Percentiles rank a stretch among this genome's conserved stretches.
Evolutionary conservation across 2,113 vertebrate genomes (phyloP).

Genomic region (Mobula birostris): DNA sequence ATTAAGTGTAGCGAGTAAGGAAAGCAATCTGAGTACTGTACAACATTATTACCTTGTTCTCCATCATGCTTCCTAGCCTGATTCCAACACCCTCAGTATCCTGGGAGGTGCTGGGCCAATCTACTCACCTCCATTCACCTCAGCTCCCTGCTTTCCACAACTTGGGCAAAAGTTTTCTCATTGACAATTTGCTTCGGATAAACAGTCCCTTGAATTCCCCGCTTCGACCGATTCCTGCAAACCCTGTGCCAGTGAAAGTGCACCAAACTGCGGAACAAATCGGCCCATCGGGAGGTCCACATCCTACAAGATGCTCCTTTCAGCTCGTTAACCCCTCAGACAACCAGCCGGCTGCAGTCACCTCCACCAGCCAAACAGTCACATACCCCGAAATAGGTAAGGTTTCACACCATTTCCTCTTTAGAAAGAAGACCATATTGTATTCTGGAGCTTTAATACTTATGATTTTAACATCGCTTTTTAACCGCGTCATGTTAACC

Average conservation of each 20-base stretch:
- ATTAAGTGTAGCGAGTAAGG: not conserved
- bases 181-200: slow-evolving; percentile 79
- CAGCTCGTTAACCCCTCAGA: slow-evolving; percentile 52
- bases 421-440: not conserved
- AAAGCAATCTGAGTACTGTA: not conserved
- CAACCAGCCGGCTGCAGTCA: slow-evolving; percentile 45
- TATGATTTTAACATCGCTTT: no score
- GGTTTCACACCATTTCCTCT: slow-evolving; percentile 12
- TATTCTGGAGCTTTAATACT: not conserved
- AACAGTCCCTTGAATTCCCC: slow-evolving; percentile 50
- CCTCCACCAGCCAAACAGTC: slow-evolving; percentile 39
- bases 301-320: slow-evolving; percentile 58
- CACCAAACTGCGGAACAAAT: slow-evolving; percentile 50
- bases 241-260: slow-evolving; percentile 57
- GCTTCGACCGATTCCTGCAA: slow-evolving; percentile 46
- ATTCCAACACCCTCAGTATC: slow-evolving; percentile 57
- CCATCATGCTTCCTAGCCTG: slow-evolving; percentile 58
- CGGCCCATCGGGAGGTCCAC: slow-evolving; percentile 49
- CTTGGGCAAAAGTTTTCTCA: slow-evolving; percentile 86
- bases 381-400: slow-evolving; percentile 52
- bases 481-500: not conserved
- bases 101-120: slow-evolving; percentile 59
- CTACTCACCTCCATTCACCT: slow-evolving; percentile 55
- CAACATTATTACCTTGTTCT: slow-evolving; percentile 19
- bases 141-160: slow-evolving; percentile 64